Evolutionary conservation across 2,797 vertebrate species (phyloP).

Genomic region (Pyrocephalus nanus): DNA sequence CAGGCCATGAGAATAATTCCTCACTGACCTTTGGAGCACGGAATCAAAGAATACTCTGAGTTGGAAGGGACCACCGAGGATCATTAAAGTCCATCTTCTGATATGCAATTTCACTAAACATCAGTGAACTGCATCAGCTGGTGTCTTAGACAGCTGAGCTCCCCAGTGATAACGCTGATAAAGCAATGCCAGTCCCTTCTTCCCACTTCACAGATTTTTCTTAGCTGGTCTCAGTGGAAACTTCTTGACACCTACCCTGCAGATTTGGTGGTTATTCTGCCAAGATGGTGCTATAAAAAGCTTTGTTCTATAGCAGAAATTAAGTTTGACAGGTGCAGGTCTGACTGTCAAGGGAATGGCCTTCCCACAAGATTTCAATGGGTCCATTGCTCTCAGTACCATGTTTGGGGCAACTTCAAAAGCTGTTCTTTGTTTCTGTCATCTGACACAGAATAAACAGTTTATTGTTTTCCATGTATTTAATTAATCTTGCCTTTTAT

Average conservation of each 20-base stretch:
- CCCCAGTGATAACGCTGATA: rapidly evolving
- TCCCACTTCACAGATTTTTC: background rate
- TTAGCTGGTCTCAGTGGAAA: background rate
- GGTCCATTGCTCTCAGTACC: background rate
- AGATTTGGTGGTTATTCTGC: background rate
- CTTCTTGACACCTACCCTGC: background rate
- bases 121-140: background rate
- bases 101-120: background rate
- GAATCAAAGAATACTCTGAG: background rate
- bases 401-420: background rate
- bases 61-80: background rate
- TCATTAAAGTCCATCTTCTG: background rate
- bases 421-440: background rate
- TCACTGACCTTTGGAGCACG: background rate
- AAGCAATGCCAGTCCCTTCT: background rate
- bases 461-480: background rate
- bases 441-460: background rate
- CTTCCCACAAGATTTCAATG: background rate
- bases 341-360: background rate
- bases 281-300: background rate
- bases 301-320: background rate
- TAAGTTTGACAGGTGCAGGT: background rate
- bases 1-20: background rate
- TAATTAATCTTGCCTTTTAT: background rate
- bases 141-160: background rate